Percentiles rank a stretch among this genome's conserved stretches.
Evolutionary conservation across 2,888 invertebrate genomes (phyloP).

Genomic region (Scelioninae gen. 2): DNA sequence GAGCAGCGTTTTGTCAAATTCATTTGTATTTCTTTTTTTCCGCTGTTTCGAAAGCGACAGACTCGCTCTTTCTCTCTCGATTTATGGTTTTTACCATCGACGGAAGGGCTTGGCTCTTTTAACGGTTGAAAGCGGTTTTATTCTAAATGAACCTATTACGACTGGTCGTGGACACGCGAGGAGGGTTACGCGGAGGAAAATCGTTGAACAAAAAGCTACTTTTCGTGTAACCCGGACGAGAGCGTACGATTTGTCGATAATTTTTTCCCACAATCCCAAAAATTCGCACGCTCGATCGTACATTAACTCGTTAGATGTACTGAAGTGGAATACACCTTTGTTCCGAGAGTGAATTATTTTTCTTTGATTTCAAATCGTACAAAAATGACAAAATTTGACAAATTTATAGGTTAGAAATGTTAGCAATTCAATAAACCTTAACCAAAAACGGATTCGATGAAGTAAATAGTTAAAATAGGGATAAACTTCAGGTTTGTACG

Average conservation of each 20-base stretch:
- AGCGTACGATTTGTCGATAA: constrained; percentile 12
- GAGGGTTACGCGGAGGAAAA: constrained; percentile 41
- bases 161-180: constrained; percentile 49
- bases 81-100: constrained; percentile 36
- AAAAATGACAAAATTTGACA: too few species aligned
- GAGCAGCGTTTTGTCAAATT: constrained; percentile 52
- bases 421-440: too few species aligned
- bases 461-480: too few species aligned
- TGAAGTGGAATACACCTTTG: too few species aligned
- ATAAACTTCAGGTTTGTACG: too few species aligned
- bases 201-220: constrained; percentile 33
- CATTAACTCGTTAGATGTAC: too few species aligned
- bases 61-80: constrained; percentile 4
- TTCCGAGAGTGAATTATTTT: too few species aligned
- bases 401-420: too few species aligned
- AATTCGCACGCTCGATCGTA: neutral
- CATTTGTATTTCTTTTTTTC: constrained; percentile 32
- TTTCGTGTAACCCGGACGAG: constrained; percentile 20
- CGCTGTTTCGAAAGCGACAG: constrained; percentile 30
- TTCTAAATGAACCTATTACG: constrained; percentile 57
- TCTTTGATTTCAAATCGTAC: too few species aligned
- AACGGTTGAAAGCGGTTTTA: constrained; percentile 50
- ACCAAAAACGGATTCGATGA: too few species aligned
- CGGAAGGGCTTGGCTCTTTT: constrained; percentile 60
- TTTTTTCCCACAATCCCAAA: constrained; percentile 30